Evolutionary conservation across 2,113 vertebrate genomes (phyloP).

Genomic region (Cyanoliseus patagonus): DNA sequence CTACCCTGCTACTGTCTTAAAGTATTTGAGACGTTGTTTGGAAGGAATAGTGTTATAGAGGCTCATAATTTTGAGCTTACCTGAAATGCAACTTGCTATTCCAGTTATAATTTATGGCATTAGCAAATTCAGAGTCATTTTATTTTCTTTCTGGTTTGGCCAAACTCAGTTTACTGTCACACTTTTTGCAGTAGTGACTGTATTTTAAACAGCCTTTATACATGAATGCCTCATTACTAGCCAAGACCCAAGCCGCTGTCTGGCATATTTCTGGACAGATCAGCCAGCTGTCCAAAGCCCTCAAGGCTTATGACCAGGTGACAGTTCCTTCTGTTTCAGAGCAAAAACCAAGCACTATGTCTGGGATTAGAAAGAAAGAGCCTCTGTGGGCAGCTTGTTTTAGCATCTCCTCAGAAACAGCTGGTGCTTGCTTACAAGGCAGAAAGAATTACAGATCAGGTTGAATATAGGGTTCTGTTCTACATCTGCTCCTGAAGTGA

Average conservation of each 20-base stretch:
- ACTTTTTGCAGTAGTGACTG: background rate
- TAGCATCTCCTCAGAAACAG: background rate
- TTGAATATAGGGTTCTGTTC: background rate
- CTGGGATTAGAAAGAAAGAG: background rate
- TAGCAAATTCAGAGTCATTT: background rate
- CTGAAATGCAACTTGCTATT: background rate
- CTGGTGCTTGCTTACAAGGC: background rate
- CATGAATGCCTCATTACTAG: background rate
- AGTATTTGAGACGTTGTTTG: background rate
- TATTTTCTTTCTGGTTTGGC: background rate
- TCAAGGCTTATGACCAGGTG: background rate
- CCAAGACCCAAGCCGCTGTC: background rate
- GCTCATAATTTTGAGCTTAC: background rate
- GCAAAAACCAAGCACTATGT: background rate
- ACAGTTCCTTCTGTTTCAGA: background rate
- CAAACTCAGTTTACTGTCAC: background rate
- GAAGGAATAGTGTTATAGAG: background rate
- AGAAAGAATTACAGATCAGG: background rate
- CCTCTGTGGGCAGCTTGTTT: background rate
- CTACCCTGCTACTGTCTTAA: background rate
- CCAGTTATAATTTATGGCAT: constrained; percentile 23
- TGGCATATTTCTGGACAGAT: background rate
- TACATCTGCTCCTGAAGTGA: background rate
- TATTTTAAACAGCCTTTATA: background rate
- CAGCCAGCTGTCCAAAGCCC: background rate